Conservation (phyloP, 2,113 vertebrate genomes). For the Pithys albifrons region DNA sequence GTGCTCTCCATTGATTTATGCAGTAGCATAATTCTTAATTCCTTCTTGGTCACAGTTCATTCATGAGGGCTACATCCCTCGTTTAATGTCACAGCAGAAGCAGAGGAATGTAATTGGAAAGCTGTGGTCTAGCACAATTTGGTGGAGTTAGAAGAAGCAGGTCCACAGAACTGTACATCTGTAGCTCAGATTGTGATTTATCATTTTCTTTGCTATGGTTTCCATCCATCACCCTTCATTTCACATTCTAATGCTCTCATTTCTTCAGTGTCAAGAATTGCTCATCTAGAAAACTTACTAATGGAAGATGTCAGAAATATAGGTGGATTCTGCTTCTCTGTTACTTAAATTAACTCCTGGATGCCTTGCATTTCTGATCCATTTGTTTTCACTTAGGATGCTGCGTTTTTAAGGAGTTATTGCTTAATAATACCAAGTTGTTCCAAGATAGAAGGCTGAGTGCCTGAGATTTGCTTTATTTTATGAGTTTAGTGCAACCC, state of each 20-base stretch:
- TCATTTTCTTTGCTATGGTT: slow-evolving; percentile 6
- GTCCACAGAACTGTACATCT: background rate
- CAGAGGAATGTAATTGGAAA: background rate
- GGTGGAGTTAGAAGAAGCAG: background rate
- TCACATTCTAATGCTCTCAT: slow-evolving; percentile 51
- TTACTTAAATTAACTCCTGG: slow-evolving; percentile 35
- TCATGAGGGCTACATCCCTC: background rate
- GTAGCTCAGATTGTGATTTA: slow-evolving; percentile 10
- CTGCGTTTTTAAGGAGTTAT: background rate
- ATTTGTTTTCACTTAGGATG: slow-evolving; percentile 16
- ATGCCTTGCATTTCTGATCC: background rate
- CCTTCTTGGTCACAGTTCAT: background rate
- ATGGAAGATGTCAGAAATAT: slow-evolving; percentile 51
- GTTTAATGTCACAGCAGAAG: slow-evolving; percentile 3
- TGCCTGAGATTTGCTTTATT: background rate
- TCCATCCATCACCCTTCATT: slow-evolving; percentile 58
- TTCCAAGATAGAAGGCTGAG: background rate
- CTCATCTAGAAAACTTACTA: slow-evolving; percentile 57
- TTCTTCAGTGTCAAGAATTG: slow-evolving; percentile 56
- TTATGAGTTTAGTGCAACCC: background rate
- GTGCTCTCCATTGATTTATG: background rate
- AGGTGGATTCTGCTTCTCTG: slow-evolving; percentile 7
- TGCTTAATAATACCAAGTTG: background rate
- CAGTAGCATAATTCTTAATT: background rate
- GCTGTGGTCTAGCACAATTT: background rate